phyloP scores from a whole-genome alignment of 1,140 invertebrate species.

The Lycorma delicatula region DNA sequence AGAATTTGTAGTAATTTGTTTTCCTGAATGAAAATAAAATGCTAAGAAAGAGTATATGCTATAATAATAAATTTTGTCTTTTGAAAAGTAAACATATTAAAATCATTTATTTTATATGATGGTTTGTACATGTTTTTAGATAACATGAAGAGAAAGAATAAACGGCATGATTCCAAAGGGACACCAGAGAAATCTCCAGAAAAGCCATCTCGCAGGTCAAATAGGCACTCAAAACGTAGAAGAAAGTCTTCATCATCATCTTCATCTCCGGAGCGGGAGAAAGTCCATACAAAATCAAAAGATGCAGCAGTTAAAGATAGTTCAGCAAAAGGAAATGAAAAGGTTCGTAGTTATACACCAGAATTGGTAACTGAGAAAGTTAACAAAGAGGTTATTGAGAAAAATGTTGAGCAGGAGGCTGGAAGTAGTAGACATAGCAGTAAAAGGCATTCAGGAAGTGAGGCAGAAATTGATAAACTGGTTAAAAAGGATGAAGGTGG shows the following conservation, averaged over 20 bases:
- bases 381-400: neutral
- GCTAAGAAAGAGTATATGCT: too few relatives aligned
- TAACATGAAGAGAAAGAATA: neutral
- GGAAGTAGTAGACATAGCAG: too few relatives aligned
- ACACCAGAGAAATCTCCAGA: neutral
- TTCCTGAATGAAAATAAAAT: too few relatives aligned
- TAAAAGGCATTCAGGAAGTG: too few relatives aligned
- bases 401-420: too few relatives aligned
- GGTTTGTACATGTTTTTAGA: too few relatives aligned
- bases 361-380: neutral
- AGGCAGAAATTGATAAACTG: neutral
- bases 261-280: neutral
- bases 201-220: neutral
- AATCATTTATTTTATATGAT: too few relatives aligned
- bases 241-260: neutral
- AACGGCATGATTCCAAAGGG: neutral
- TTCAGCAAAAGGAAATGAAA: neutral
- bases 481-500: neutral
- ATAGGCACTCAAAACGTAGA: neutral
- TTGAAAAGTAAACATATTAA: too few relatives aligned
- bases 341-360: neutral
- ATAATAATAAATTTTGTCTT: too few relatives aligned
- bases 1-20: too few relatives aligned
- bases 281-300: neutral
- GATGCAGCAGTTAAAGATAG: neutral